These are phyloP conservation scores for Neoaliturus tenellus DNA, from an alignment of 2,888 invertebrate species.

Conservation along the genomic window DNA sequence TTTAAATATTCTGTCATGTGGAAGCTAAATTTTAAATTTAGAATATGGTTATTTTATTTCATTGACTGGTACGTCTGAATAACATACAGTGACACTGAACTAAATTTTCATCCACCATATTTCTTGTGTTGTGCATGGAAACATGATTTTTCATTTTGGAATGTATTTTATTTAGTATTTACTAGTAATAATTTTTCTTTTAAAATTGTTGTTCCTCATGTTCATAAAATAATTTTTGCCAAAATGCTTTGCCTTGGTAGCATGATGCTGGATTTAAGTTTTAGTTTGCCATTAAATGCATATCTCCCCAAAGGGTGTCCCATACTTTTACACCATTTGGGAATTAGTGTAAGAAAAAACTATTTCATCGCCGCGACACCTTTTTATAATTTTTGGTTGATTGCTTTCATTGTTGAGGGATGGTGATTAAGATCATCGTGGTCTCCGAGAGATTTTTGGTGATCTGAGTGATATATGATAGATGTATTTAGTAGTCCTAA, in stretches of 20 bases:
- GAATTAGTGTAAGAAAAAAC: no score
- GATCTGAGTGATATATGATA: no score
- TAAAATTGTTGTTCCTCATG: background rate
- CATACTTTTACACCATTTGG: no score
- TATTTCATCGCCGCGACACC: no score
- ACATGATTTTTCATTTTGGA: constrained; percentile 8
- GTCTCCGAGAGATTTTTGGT: no score
- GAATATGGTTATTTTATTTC: background rate
- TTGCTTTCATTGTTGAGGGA: no score
- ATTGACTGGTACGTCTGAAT: background rate
- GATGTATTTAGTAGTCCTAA: no score
- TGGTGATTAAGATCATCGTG: no score
- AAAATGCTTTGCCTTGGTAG: background rate
- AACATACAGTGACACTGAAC: background rate
- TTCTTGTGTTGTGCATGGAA: background rate
- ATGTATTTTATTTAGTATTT: background rate
- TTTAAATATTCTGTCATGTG: background rate
- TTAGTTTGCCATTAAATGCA: constrained; percentile 5
- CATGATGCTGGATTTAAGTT: constrained; percentile 1
- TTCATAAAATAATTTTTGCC: background rate
- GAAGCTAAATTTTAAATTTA: background rate
- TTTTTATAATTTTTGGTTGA: no score
- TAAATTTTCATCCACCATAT: background rate
- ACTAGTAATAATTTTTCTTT: background rate
- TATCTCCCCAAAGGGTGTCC: constrained; percentile 1